These are phyloP conservation scores for Varroa destructor DNA, from an alignment of 1,140 invertebrate genomes.

Conservation along the genomic window DNA sequence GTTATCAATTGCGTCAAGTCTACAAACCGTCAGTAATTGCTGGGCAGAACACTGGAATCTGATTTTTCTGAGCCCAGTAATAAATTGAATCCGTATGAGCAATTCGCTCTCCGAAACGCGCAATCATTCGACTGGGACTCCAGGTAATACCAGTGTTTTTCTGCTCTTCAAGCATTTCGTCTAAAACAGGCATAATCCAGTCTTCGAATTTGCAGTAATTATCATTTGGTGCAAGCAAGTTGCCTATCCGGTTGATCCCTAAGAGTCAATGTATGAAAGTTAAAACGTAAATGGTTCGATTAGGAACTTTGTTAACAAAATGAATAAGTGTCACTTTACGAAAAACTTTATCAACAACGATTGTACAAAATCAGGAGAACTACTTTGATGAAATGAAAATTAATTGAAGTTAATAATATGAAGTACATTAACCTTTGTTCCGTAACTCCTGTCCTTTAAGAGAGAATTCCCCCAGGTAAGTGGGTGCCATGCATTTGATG, in stretches of 20 bases:
- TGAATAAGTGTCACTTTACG: too few relatives aligned
- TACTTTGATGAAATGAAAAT: too few relatives aligned
- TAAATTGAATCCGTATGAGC: constrained; percentile 81
- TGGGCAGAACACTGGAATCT: constrained; percentile 95
- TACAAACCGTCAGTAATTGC: constrained; percentile 79
- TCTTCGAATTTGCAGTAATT: constrained; percentile 98
- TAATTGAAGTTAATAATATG: too few relatives aligned
- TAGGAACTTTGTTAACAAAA: too few relatives aligned
- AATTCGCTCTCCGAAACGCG: constrained; percentile 72
- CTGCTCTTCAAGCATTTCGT: constrained; percentile 81
- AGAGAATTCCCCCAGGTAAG: constrained; percentile 78
- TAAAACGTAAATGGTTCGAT: neutral
- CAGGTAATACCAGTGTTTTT: constrained; percentile 52
- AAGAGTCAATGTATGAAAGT: constrained; percentile 53
- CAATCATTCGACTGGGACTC: constrained; percentile 83
- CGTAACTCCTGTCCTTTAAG: constrained; percentile 51
- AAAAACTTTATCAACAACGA: too few relatives aligned
- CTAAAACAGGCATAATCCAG: constrained; percentile 87
- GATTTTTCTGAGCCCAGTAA: constrained; percentile 94
- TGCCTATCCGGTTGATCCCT: constrained; percentile 94
- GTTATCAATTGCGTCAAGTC: neutral
- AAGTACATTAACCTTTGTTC: constrained; percentile 10
- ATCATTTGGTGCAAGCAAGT: constrained; percentile 91
- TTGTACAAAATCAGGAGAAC: too few relatives aligned
- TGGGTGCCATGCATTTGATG: constrained; percentile 93